Evolutionary conservation across 2,113 vertebrate species (phyloP), one percentile per base, ranked within the genome.

Genomic region (Mustela nigripes): DNA sequence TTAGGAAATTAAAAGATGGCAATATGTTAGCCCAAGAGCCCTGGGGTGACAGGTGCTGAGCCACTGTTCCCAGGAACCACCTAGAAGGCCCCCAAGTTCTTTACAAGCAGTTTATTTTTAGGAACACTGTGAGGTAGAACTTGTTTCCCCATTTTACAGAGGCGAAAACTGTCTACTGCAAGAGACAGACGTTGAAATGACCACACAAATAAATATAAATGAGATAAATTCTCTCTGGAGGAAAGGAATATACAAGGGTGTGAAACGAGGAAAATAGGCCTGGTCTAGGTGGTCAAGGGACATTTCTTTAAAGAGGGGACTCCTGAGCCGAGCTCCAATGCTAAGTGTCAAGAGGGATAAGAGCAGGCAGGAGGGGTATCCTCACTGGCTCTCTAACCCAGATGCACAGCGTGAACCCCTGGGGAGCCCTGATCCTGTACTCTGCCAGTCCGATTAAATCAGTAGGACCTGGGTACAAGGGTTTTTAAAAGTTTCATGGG

Each of bases 1-100:
- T 71, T 58, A 26, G 28, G 45, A 74, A 63, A 71, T 31, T 48
- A 48, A 10, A 78, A 85, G 45, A 5, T 14, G 2, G 7, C 4
- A 15, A 1, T 9, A 7, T 0, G 0, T 36, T 53, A 50, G 0
- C 16, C 11, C 33, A 26, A 24, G 16, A 76, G 7, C 8, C 48
- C 28, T 36, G 8, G 58, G 53, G 45, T n/a, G 18, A 62, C 11
- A 28, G 3, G 39, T 9, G 28, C 28, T 11, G 24, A 83, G 56
- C 15, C n/a, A 11, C 18, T 45, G 4, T 3, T 67, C 48, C n/a
- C 5, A 56, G 26, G n/a, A 10, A 79, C 2, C 3, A 26, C 36
- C 14, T 50, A 9, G 78, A 80, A 94, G 63, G 31, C 16, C 26
- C 19, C 78, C 7, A n/a, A 28, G 19, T n/a, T 88, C 28, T 65